Base-by-base conservation (phyloP, 2,797 vertebrate genomes). In the Urosaurus nigricauda region DNA sequence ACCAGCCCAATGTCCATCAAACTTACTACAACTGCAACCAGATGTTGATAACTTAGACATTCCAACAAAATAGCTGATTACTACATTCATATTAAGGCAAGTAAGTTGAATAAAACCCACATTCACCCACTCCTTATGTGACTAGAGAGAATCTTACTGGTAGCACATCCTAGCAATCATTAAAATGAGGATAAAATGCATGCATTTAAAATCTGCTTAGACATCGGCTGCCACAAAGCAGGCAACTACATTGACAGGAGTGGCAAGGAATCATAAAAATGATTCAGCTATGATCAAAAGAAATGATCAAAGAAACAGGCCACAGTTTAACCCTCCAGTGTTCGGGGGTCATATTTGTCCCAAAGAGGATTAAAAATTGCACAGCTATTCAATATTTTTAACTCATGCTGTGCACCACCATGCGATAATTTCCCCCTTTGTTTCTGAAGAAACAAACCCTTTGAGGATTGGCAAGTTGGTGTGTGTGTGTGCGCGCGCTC, bases 141-240 rank as follows among this genome's bases (percentile, higher is more conserved):
- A 92, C 92, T 93, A 87, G 77, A 14, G 58, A 14, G 47, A 84
- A 40, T 84, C 91, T 80, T 94, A 95, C 92, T 90, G 87, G 92
- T 91, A 89, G 90, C 86, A 90, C 63, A 90, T 91, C 93, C 75
- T 90, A 88, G 88, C 71, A 94, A 94, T 91, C 93, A 94, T 83
- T 93, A 94, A 95, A 88, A 91, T 91, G 88, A 93, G 89, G 88
- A 93, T 68, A 32, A 68, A 68, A 68, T 32, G 29, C 89, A 91
- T 92, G 94, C 93, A 91, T 92, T 51, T 94, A 65, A 92, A 73
- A 89, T 93, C 90, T 90, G 26, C 6, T 91, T 92, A 80, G 89
- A 93, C 84, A 92, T 94, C 90, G 87, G 74, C 91, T 88, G 91
- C 90, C 93, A 94, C 88, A 90, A 88, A 53, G 82, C 85, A 94